phyloP scores from a whole-genome alignment of 1,140 invertebrate species.

The Hycleus phaleratus region DNA sequence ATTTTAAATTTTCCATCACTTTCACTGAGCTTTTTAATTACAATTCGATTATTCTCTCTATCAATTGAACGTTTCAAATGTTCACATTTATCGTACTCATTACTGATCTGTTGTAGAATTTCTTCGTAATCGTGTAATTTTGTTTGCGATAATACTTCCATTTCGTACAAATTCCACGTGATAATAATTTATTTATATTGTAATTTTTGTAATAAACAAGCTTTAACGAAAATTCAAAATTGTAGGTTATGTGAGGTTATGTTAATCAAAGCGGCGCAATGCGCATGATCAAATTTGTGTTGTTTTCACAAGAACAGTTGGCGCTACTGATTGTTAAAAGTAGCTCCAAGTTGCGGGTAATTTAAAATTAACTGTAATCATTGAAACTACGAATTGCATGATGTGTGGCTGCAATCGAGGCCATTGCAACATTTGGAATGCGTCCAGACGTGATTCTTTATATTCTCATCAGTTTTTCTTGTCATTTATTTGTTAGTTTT shows the following conservation, averaged over 20 bases:
- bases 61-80: slow-evolving; percentile 13
- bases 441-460: too few species aligned
- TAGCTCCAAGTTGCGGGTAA: too few species aligned
- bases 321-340: too few species aligned
- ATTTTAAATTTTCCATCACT: slow-evolving; percentile 7
- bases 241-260: neutral
- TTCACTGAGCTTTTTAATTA: slow-evolving; percentile 5
- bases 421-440: too few species aligned
- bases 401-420: too few species aligned
- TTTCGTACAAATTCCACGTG: slow-evolving; percentile 5
- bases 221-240: neutral
- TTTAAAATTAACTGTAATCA: too few species aligned
- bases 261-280: too few species aligned
- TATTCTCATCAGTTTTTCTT: too few species aligned
- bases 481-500: too few species aligned
- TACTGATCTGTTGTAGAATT: slow-evolving; percentile 18
- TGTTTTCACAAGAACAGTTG: too few species aligned
- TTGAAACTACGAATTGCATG: too few species aligned
- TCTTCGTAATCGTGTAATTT: slow-evolving; percentile 14
- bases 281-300: too few species aligned
- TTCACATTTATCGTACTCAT: slow-evolving; percentile 15
- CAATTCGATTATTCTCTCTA: slow-evolving; percentile 12
- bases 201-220: neutral
- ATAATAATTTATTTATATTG: neutral
- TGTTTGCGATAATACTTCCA: slow-evolving; percentile 14